A percentile compares a stretch with the other conserved stretches of the same genome.
phyloP scores from a whole-genome alignment of 92 coral and sea anemone genomes.

The Parazoanthus atlanticus region DNA sequence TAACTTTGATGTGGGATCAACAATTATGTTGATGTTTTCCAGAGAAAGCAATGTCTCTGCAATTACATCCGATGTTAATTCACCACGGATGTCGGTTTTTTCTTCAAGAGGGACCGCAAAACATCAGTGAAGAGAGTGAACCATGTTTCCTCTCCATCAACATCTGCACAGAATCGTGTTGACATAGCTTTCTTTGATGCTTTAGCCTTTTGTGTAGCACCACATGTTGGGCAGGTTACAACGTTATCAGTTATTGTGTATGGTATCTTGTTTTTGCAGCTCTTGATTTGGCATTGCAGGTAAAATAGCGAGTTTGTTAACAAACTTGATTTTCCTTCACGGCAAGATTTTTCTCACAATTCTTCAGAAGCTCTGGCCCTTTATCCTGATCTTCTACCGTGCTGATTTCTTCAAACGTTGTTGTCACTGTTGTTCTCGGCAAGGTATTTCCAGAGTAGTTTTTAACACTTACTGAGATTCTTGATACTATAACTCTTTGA shows the following conservation, averaged over 20 bases:
- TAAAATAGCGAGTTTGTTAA: constrained; percentile 39
- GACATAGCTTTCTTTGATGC: constrained; percentile 39
- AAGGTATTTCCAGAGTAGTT: constrained; percentile 37
- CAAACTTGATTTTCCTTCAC: constrained; percentile 9
- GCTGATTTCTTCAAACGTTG: neutral
- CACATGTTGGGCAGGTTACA: constrained; percentile 53
- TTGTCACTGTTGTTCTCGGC: constrained; percentile 23
- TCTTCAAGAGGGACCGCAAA: too few species aligned
- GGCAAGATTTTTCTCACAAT: constrained; percentile 1
- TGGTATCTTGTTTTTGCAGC: constrained; percentile 60
- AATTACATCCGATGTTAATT: too few species aligned
- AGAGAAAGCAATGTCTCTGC: too few species aligned
- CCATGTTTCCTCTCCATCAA: constrained; percentile 56
- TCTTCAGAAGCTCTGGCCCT: constrained; percentile 1
- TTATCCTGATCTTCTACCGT: neutral
- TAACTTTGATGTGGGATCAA: too few species aligned
- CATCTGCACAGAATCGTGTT: constrained; percentile 47
- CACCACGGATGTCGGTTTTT: too few species aligned
- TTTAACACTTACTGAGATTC: constrained; percentile 53
- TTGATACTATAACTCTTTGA: constrained; percentile 40
- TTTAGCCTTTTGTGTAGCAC: constrained; percentile 47
- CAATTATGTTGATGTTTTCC: too few species aligned
- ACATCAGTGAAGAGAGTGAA: constrained; percentile 34
- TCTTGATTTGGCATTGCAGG: constrained; percentile 43
- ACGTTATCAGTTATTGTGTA: constrained; percentile 38